These are phyloP conservation scores for Germaria angustata DNA, from an alignment of 2,888 invertebrate genomes.

Conservation along the genomic window DNA sequence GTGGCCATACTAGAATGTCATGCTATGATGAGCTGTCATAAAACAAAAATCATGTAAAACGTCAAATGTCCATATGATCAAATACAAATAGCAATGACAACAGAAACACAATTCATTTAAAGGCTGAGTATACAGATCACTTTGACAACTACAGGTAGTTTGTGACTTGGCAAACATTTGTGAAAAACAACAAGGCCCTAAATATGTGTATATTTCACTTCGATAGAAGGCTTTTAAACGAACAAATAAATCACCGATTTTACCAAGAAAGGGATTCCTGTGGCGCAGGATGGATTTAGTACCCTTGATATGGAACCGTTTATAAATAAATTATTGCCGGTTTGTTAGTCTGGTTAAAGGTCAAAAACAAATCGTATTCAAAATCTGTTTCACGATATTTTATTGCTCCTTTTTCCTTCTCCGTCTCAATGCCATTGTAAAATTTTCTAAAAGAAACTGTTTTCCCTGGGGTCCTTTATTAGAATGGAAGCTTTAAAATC, in stretches of 20 bases:
- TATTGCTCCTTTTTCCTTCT: not conserved
- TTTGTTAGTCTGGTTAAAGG: not conserved
- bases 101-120: too few relatives aligned
- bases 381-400: not conserved
- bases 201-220: slow-evolving; percentile 1
- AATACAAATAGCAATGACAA: not conserved
- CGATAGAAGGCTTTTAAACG: not conserved
- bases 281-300: not conserved
- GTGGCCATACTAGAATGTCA: slow-evolving; percentile 69
- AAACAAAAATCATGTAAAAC: slow-evolving; percentile 61
- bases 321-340: slow-evolving; percentile 52
- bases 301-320: slow-evolving; percentile 33
- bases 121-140: not conserved
- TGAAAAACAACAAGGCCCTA: slow-evolving; percentile 9
- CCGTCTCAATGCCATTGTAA: not conserved
- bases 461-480: not conserved
- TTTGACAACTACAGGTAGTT: not conserved
- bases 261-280: not conserved
- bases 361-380: not conserved
- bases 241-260: not conserved
- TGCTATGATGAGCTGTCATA: slow-evolving; percentile 77
- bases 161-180: slow-evolving; percentile 13
- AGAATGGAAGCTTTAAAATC: slow-evolving; percentile 29
- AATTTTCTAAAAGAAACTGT: not conserved
- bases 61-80: slow-evolving; percentile 2